Percentiles rank a stretch among this genome's conserved stretches.
phyloP scores from a whole-genome alignment of 2,113 vertebrate species.

The Cyprinus carpio region DNA sequence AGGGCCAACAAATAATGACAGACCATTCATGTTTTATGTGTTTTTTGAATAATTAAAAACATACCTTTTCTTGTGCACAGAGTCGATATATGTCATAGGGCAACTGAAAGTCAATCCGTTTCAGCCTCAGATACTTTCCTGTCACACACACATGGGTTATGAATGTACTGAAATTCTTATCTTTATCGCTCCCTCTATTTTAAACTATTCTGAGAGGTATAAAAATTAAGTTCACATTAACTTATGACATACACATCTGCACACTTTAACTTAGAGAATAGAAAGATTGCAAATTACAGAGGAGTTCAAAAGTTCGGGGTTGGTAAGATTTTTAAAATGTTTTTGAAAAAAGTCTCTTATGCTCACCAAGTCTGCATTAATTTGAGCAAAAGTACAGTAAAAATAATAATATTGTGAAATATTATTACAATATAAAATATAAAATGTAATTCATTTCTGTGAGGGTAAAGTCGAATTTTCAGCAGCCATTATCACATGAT shows the following conservation, averaged over 20 bases:
- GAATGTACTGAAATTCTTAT: background rate
- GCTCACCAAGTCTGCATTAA: too few species aligned
- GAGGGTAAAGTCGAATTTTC: background rate
- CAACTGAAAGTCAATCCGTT: conserved; percentile 94
- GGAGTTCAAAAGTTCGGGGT: too few species aligned
- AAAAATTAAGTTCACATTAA: background rate
- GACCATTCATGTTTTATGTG: background rate
- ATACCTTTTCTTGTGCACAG: conserved; percentile 95
- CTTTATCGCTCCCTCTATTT: background rate
- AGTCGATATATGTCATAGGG: conserved; percentile 97
- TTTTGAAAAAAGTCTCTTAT: too few species aligned
- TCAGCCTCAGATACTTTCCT: conserved; percentile 97
- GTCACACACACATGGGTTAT: conserved; percentile 35
- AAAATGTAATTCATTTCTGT: background rate
- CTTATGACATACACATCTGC: background rate
- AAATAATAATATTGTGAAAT: background rate
- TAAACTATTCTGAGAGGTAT: background rate
- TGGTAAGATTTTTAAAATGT: too few species aligned
- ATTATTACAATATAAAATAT: background rate
- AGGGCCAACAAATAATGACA: background rate
- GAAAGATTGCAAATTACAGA: too few species aligned
- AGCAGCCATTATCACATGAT: background rate
- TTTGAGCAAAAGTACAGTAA: background rate
- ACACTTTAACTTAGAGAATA: background rate
- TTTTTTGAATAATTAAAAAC: background rate